A percentile compares a stretch with the other conserved stretches of the same genome.
Evolutionary conservation across 1,140 invertebrate genomes (phyloP).

Genomic region (Cydia strobilella): DNA sequence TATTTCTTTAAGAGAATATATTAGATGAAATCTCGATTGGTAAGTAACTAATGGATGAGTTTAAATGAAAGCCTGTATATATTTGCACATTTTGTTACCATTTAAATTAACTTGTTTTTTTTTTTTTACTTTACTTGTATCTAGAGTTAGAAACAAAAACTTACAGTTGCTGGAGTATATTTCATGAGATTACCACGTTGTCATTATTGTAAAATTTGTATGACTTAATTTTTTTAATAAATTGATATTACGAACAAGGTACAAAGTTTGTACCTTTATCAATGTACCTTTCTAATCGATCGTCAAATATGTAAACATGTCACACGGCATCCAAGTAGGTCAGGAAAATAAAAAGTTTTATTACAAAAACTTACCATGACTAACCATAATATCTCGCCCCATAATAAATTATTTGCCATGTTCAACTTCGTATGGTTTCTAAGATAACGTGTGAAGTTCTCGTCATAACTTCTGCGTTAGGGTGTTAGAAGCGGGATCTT

Average conservation of each 20-base stretch:
- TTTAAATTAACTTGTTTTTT: not conserved
- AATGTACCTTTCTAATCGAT: not conserved
- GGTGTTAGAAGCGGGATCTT: not conserved
- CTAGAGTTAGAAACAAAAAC: too few species aligned
- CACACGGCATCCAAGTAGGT: not conserved
- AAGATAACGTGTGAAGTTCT: constrained; percentile 16
- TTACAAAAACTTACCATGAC: constrained; percentile 13
- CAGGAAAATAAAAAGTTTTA: not conserved
- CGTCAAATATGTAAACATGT: not conserved
- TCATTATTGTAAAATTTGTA: too few species aligned
- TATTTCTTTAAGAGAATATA: constrained; percentile 6
- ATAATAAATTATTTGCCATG: not conserved
- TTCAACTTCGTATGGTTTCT: constrained; percentile 2
- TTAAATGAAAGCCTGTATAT: too few species aligned
- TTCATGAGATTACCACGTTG: too few species aligned
- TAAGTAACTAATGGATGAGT: not conserved
- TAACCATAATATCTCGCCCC: not conserved
- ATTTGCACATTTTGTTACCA: too few species aligned
- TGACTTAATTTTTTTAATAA: too few species aligned
- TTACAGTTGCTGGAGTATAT: too few species aligned
- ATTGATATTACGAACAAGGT: too few species aligned
- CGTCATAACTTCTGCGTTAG: constrained; percentile 16
- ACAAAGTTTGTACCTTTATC: not conserved
- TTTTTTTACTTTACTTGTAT: not conserved
- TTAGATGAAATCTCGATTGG: not conserved